phyloP scores from a whole-genome alignment of 2,797 vertebrate genomes.

The Tragelaphus oryx region DNA sequence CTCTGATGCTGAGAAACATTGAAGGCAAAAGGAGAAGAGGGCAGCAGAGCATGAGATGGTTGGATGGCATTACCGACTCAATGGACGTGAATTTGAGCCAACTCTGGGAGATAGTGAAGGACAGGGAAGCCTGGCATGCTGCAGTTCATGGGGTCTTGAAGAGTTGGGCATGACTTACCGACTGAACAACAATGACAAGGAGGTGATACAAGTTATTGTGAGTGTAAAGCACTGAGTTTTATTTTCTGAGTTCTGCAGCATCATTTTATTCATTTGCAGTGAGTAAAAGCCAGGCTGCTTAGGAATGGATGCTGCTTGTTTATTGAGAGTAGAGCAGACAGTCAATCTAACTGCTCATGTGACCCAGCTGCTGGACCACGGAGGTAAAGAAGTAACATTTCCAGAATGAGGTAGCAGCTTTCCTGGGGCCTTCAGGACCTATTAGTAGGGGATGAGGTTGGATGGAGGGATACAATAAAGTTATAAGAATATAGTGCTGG shows the following conservation, averaged over 20 bases:
- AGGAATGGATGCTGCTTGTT: neutral
- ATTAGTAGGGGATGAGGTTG: neutral
- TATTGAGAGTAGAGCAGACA: neutral
- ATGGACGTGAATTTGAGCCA: neutral
- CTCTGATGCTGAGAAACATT: neutral
- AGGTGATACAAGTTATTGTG: neutral
- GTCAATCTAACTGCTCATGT: neutral
- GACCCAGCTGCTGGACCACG: neutral
- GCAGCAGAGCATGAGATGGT: neutral
- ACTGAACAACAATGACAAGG: neutral
- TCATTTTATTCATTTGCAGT: neutral
- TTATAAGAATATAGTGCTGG: neutral
- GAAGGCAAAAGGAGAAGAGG: neutral
- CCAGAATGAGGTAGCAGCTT: neutral
- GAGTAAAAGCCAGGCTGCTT: neutral
- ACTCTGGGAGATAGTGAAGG: neutral
- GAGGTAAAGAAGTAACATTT: neutral
- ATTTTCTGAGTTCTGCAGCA: neutral
- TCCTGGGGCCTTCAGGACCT: neutral
- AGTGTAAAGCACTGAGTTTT: neutral
- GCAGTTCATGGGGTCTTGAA: neutral
- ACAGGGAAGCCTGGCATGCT: neutral
- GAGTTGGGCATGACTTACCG: neutral
- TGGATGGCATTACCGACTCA: neutral
- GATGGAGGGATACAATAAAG: neutral